phyloP scores from a whole-genome alignment of 2,888 invertebrate species.

The Auanema freiburgensis region DNA sequence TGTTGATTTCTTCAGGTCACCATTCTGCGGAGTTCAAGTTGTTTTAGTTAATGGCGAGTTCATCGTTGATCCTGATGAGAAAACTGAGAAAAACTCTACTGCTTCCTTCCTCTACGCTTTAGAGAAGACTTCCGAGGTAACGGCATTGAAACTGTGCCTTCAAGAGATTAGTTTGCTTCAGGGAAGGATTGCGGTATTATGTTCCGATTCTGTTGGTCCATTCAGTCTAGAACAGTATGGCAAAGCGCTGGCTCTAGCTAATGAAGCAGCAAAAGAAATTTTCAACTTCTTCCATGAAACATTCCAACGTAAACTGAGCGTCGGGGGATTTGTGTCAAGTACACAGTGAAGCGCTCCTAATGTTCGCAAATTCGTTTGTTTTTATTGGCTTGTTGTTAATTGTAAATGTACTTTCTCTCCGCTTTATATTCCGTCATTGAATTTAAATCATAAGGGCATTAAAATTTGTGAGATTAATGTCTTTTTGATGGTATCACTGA shows the following conservation, averaged over 20 bases:
- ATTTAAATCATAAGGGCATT: no score
- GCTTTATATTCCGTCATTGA: no score
- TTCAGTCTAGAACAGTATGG: slow-evolving; percentile 10
- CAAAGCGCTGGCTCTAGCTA: slow-evolving; percentile 12
- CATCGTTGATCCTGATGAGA: slow-evolving; percentile 37
- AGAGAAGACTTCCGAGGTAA: slow-evolving; percentile 9
- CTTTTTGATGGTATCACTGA: slow-evolving; percentile 14
- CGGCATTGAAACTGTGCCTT: no score
- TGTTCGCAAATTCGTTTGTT: not conserved
- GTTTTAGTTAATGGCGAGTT: slow-evolving; percentile 36
- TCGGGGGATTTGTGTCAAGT: slow-evolving; percentile 6
- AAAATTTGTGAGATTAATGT: slow-evolving; percentile 11
- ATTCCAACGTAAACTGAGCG: slow-evolving; percentile 8
- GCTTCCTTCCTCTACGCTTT: slow-evolving; percentile 38
- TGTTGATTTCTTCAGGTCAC: slow-evolving; percentile 19
- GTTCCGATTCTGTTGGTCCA: slow-evolving; percentile 8
- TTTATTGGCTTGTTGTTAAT: slow-evolving; percentile 6
- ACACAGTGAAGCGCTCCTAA: no score
- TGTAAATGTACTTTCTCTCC: not conserved
- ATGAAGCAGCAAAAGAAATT: slow-evolving; percentile 9
- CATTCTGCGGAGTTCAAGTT: slow-evolving; percentile 46
- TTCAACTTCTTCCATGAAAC: slow-evolving; percentile 15
- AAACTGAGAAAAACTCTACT: slow-evolving; percentile 33
- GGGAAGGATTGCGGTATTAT: slow-evolving; percentile 1
- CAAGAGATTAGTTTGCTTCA: no score